These are phyloP conservation scores for Ptychochromis oligacanthus DNA, from an alignment of 2,113 vertebrate species.

Conservation along the genomic window DNA sequence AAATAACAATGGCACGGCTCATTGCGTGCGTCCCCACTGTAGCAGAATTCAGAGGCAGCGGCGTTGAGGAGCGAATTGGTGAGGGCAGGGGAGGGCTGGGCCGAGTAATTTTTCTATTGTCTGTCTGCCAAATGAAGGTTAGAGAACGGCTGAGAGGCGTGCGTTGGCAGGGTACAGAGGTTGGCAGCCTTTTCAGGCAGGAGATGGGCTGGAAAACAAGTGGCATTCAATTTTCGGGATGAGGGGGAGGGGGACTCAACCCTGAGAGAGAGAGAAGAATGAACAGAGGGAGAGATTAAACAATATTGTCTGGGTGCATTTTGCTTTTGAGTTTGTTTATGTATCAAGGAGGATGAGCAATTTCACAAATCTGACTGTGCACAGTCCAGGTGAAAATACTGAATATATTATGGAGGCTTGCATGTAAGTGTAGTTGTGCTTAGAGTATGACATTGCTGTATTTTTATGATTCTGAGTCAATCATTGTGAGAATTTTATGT, in stretches of 20 bases:
- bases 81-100: slow-evolving; percentile 43
- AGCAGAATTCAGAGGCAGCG: slow-evolving; percentile 51
- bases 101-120: slow-evolving; percentile 69
- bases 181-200: slow-evolving; percentile 69
- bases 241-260: slow-evolving; percentile 23
- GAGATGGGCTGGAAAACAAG: slow-evolving; percentile 69
- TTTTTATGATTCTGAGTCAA: slow-evolving; percentile 22
- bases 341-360: slow-evolving; percentile 18
- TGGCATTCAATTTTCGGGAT: slow-evolving; percentile 67
- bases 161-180: slow-evolving; percentile 62
- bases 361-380: slow-evolving; percentile 35
- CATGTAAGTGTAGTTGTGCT: slow-evolving; percentile 4
- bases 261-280: slow-evolving; percentile 10
- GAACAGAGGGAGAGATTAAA: slow-evolving; percentile 53
- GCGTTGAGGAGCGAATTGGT: slow-evolving; percentile 45
- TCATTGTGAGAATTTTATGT: slow-evolving; percentile 35
- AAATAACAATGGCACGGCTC: slow-evolving; percentile 60
- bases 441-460: slow-evolving; percentile 4
- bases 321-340: slow-evolving; percentile 57
- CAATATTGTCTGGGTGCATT: slow-evolving; percentile 39
- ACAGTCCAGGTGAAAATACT: slow-evolving; percentile 20
- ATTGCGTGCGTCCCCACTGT: slow-evolving; percentile 42
- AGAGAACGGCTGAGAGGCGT: slow-evolving; percentile 55
- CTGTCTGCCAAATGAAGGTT: slow-evolving; percentile 72
- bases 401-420: slow-evolving; percentile 15